Conservation (phyloP, 2,113 vertebrate species). For the Chrysemys picta region DNA sequence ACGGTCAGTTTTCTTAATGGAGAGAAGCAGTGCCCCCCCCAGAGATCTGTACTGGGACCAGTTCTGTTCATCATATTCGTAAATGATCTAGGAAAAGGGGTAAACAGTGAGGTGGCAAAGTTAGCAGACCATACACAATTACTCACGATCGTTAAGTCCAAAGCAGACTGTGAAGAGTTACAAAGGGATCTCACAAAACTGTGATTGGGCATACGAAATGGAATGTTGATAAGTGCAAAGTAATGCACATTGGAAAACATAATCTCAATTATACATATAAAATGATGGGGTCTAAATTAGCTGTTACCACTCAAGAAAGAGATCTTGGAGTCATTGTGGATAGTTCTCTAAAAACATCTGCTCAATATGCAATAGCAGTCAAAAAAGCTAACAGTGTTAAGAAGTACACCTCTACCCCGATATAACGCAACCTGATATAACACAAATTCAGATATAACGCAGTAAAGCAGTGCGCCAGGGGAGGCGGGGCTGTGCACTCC, state of each 20-base stretch:
- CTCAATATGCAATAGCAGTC: background rate
- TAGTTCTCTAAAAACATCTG: background rate
- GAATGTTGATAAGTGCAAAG: background rate
- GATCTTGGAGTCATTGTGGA: background rate
- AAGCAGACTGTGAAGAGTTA: background rate
- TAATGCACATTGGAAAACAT: background rate
- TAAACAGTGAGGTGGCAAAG: background rate
- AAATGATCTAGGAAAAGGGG: background rate
- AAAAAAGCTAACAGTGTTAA: background rate
- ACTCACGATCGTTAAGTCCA: background rate
- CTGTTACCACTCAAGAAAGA: background rate
- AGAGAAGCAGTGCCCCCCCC: background rate
- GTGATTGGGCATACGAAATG: background rate
- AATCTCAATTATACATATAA: background rate
- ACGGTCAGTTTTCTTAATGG: background rate
- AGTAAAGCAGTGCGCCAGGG: no score
- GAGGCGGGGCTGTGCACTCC: no score
- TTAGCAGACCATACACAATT: background rate
- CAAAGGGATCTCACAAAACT: background rate
- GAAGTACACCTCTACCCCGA: background rate
- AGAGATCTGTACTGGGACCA: background rate
- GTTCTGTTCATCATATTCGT: background rate
- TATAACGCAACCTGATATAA: no score
- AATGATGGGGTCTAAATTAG: background rate
- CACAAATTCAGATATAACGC: no score